Evolutionary conservation across 2,113 vertebrate species (phyloP).

Genomic region (Oncorhynchus mykiss): DNA sequence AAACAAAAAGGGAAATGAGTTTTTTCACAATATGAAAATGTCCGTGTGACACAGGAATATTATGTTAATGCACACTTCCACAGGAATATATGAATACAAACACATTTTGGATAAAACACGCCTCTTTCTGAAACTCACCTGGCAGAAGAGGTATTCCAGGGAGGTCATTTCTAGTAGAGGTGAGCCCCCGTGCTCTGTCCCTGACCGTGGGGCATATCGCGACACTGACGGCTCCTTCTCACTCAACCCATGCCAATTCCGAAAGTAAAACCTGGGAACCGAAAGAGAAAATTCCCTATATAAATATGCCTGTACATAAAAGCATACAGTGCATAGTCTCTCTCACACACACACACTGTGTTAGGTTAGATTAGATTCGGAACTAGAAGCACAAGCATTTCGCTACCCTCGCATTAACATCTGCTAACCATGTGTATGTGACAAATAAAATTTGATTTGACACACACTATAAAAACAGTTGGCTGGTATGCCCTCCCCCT

Average conservation of each 20-base stretch:
- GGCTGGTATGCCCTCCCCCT: too few species aligned
- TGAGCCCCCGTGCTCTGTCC: constrained; percentile 49
- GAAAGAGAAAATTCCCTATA: background rate
- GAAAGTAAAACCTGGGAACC: constrained; percentile 84
- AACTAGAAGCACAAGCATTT: too few species aligned
- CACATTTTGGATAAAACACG: background rate
- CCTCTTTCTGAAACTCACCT: constrained; percentile 68
- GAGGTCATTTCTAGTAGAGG: constrained; percentile 82
- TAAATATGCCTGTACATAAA: background rate
- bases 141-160: constrained; percentile 88
- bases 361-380: too few species aligned
- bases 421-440: too few species aligned
- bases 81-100: background rate
- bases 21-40: background rate
- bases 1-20: background rate
- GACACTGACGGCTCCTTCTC: constrained; percentile 73
- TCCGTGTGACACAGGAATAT: background rate
- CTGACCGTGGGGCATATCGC: constrained; percentile 66
- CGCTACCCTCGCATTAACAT: too few species aligned
- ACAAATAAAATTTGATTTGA: too few species aligned
- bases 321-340: background rate
- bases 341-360: too few species aligned
- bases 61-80: too few species aligned
- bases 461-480: too few species aligned
- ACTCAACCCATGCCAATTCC: constrained; percentile 87